phyloP scores from a whole-genome alignment of 2,113 vertebrate genomes.

The Cariama cristata region DNA sequence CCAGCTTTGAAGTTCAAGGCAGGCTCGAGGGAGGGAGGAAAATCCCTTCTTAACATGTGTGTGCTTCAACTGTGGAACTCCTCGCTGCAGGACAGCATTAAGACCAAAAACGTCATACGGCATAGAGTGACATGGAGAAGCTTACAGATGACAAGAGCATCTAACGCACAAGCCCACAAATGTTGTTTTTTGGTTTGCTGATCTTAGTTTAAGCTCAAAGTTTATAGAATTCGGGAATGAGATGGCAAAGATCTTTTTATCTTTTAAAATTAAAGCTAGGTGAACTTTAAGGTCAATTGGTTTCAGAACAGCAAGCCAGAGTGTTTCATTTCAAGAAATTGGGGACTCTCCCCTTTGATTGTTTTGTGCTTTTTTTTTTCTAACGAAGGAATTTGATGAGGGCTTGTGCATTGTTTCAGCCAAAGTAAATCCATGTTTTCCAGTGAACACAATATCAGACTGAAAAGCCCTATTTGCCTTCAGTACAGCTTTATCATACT shows the following conservation, averaged over 20 bases:
- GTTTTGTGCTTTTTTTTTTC: not conserved
- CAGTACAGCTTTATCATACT: not conserved
- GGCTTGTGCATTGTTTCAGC: not conserved
- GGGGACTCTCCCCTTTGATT: not conserved
- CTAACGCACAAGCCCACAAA: rapidly evolving
- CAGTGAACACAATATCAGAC: not conserved
- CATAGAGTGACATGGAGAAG: not conserved
- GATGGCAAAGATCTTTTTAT: not conserved
- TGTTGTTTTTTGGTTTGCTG: not conserved
- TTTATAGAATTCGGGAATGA: not conserved
- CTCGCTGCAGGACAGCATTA: not conserved
- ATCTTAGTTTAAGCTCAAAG: not conserved
- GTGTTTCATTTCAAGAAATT: not conserved
- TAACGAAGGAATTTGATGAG: not conserved
- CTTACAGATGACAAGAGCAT: not conserved
- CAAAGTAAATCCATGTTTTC: not conserved
- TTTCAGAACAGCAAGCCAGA: not conserved
- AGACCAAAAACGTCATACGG: not conserved
- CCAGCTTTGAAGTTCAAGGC: not conserved
- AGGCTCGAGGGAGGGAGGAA: not conserved
- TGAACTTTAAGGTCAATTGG: not conserved
- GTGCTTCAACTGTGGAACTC: not conserved
- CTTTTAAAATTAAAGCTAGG: not conserved
- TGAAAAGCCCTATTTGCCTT: not conserved
- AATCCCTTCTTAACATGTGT: not conserved